phyloP scores from a whole-genome alignment of 2,113 vertebrate genomes.

The Hemiscyllium ocellatum region DNA sequence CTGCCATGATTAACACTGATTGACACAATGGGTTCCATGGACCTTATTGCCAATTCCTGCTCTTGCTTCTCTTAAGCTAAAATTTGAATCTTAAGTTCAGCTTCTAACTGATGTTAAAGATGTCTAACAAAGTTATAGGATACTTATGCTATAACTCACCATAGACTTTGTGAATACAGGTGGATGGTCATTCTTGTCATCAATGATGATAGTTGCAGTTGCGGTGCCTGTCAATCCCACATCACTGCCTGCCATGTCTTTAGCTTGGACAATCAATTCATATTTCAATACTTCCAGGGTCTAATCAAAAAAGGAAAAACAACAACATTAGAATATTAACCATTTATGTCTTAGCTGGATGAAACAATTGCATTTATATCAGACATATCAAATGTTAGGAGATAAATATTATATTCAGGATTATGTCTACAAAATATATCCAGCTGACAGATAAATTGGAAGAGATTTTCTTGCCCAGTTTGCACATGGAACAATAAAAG shows the following conservation, averaged over 20 bases:
- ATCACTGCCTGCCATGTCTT: constrained; percentile 89
- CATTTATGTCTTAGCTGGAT: not conserved
- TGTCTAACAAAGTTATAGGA: not conserved
- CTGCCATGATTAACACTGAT: not conserved
- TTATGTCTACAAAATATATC: not conserved
- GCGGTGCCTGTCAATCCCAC: constrained; percentile 89
- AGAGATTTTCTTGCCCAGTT: constrained; percentile 46
- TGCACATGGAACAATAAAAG: constrained; percentile 33
- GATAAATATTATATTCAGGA: constrained; percentile 36
- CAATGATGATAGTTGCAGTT: constrained; percentile 88
- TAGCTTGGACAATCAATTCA: constrained; percentile 86
- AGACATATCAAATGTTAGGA: not conserved
- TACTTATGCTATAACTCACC: constrained; percentile 59
- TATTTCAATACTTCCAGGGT: constrained; percentile 86
- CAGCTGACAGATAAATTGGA: constrained; percentile 33
- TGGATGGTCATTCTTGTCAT: constrained; percentile 92
- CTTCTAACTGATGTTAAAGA: not conserved
- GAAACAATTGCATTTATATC: not conserved
- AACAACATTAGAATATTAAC: not conserved
- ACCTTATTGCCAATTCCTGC: too few species aligned
- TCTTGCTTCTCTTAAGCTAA: not conserved
- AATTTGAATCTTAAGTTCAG: not conserved
- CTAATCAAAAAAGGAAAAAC: constrained; percentile 52
- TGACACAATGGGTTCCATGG: not conserved
- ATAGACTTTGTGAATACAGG: constrained; percentile 92